Evolutionary conservation across 2,888 invertebrate genomes (phyloP).

Genomic region (Cyaniris semiargus): DNA sequence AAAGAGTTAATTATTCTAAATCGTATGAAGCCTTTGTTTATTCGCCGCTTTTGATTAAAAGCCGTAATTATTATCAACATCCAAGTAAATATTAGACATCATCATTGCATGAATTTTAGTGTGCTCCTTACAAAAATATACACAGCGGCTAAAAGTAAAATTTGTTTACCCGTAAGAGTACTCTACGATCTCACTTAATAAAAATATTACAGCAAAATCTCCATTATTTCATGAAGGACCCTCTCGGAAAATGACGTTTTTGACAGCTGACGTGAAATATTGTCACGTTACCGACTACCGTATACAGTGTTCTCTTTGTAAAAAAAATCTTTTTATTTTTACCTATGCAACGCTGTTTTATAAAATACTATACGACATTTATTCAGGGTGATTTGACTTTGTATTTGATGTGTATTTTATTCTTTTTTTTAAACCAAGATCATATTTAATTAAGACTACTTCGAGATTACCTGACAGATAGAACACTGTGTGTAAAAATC

Average conservation of each 20-base stretch:
- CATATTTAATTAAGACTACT: too few relatives aligned
- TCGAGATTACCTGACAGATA: too few relatives aligned
- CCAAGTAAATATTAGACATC: background rate
- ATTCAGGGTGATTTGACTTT: background rate
- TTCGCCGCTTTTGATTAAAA: background rate
- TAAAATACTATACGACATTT: background rate
- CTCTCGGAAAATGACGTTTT: background rate
- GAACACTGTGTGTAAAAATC: too few relatives aligned
- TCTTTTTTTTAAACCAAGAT: too few relatives aligned
- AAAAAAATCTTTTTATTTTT: background rate
- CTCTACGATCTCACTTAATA: background rate
- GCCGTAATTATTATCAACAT: slow-evolving; percentile 10
- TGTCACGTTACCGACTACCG: background rate
- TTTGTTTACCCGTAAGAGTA: background rate
- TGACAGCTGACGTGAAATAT: slow-evolving; percentile 12
- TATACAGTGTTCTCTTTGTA: background rate
- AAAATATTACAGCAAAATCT: background rate
- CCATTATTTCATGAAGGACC: background rate
- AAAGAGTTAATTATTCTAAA: slow-evolving; percentile 12
- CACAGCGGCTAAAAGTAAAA: background rate
- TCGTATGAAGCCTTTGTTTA: slow-evolving; percentile 1
- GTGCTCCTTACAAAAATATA: background rate
- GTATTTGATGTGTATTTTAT: background rate
- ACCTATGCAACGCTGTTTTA: background rate
- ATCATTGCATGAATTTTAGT: background rate